Evolutionary conservation across 30 jellyfish, hydroid and myxozoan species (phyloP).

Genomic region (Morbakka virulenta): DNA sequence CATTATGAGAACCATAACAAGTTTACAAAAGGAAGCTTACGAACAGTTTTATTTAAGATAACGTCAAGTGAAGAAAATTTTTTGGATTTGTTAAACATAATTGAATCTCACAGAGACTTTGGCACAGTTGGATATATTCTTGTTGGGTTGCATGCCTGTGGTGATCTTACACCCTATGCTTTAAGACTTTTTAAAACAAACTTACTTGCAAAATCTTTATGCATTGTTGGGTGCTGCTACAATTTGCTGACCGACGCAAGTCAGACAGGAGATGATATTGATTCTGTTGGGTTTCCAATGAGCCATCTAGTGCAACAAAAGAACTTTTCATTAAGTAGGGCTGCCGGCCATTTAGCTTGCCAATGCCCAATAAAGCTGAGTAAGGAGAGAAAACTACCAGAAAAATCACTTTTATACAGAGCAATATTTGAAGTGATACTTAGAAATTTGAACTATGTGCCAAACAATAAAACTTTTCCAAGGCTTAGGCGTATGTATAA

Average conservation of each 20-base stretch:
- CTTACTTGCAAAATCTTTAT: neutral
- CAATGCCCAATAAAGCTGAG: neutral
- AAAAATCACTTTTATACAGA: neutral
- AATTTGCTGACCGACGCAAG: slow-evolving; percentile 7
- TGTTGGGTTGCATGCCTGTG: slow-evolving; percentile 59
- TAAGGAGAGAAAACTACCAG: neutral
- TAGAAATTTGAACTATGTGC: neutral
- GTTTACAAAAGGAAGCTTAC: neutral
- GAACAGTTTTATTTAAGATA: neutral
- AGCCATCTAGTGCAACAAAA: neutral
- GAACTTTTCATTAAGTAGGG: neutral
- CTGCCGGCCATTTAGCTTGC: neutral
- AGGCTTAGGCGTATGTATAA: neutral
- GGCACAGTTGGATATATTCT: neutral
- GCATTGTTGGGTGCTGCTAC: slow-evolving; percentile 50
- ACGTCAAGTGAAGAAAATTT: neutral
- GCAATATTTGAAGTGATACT: neutral
- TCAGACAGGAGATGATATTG: neutral
- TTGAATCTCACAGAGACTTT: neutral
- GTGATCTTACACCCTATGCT: slow-evolving; percentile 41
- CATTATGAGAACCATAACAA: too few relatives aligned
- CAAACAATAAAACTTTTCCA: neutral
- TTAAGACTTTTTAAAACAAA: slow-evolving; percentile 22
- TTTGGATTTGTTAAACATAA: neutral
- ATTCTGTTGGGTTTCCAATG: neutral